phyloP scores from a whole-genome alignment of 2,113 vertebrate species.

The Oostethus manadensis region DNA sequence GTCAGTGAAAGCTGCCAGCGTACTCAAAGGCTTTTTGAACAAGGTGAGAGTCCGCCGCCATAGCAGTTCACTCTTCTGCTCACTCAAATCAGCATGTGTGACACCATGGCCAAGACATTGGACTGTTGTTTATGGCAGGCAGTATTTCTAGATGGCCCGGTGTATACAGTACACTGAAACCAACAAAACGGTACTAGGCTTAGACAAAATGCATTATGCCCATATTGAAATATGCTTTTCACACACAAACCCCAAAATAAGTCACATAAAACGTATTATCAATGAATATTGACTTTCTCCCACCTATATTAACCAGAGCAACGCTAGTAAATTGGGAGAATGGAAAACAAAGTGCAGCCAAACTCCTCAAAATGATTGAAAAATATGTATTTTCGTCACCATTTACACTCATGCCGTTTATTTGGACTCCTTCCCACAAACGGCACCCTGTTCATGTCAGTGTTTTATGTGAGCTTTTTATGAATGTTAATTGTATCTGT shows the following conservation, averaged over 20 bases:
- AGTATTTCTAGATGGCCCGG: background rate
- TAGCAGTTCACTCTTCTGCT: background rate
- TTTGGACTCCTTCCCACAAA: background rate
- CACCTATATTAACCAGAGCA: background rate
- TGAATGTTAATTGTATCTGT: too few relatives aligned
- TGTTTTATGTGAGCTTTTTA: too few relatives aligned
- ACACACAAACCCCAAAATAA: background rate
- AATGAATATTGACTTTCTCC: too few relatives aligned
- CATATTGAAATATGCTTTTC: background rate
- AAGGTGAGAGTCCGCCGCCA: conserved; percentile 78
- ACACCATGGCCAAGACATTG: conserved; percentile 3
- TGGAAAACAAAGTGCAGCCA: background rate
- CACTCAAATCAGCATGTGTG: conserved; percentile 5
- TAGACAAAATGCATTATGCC: background rate
- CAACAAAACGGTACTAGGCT: background rate
- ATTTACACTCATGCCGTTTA: background rate
- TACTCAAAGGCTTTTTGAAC: conserved; percentile 97
- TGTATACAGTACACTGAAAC: background rate
- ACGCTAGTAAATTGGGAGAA: background rate
- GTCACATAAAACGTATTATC: background rate
- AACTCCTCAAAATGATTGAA: background rate
- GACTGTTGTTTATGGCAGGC: background rate
- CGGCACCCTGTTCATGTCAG: background rate
- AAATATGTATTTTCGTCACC: background rate
- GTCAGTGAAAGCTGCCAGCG: conserved; percentile 96